Percentiles rank a stretch among this genome's conserved stretches.
Evolutionary conservation across 2,888 invertebrate species (phyloP).

Genomic region (Erebia palarica): DNA sequence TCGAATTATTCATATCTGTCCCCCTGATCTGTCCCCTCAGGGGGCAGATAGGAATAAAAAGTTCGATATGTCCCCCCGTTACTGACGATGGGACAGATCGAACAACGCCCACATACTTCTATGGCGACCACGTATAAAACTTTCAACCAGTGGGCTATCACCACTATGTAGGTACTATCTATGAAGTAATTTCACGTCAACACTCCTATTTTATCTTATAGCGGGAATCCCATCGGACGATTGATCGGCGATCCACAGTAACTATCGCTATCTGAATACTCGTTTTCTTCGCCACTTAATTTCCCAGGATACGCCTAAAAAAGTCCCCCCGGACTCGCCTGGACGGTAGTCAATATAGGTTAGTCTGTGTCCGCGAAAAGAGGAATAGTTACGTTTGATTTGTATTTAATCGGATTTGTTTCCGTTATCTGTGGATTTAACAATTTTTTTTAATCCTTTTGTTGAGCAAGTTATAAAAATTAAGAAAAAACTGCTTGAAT

Average conservation of each 20-base stretch:
- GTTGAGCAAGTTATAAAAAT: too few relatives aligned
- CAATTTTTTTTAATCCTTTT: too few relatives aligned
- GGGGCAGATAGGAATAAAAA: too few relatives aligned
- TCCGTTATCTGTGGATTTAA: too few relatives aligned
- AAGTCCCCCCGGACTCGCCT: constrained; percentile 8
- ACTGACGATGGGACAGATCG: too few relatives aligned
- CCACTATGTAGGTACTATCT: not conserved
- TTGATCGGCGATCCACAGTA: constrained; percentile 14
- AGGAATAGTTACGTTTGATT: not conserved
- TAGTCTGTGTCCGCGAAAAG: constrained; percentile 1
- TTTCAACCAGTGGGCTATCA: too few relatives aligned
- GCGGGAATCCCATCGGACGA: constrained; percentile 9
- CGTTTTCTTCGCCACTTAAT: constrained; percentile 24
- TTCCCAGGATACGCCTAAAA: constrained; percentile 24
- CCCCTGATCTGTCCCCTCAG: too few relatives aligned
- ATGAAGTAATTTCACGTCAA: not conserved
- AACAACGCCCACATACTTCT: too few relatives aligned
- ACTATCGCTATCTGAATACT: constrained; percentile 24
- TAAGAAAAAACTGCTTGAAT: too few relatives aligned
- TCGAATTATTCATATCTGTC: too few relatives aligned
- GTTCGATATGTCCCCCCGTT: too few relatives aligned
- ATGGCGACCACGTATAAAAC: too few relatives aligned
- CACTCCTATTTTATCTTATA: not conserved
- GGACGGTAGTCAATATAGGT: constrained; percentile 20
- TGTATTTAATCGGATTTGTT: not conserved